Evolutionary conservation across 2,888 invertebrate genomes (phyloP), one percentile per base, ranked within the genome.

Genomic region (Zaprionus obscuricornis): DNA sequence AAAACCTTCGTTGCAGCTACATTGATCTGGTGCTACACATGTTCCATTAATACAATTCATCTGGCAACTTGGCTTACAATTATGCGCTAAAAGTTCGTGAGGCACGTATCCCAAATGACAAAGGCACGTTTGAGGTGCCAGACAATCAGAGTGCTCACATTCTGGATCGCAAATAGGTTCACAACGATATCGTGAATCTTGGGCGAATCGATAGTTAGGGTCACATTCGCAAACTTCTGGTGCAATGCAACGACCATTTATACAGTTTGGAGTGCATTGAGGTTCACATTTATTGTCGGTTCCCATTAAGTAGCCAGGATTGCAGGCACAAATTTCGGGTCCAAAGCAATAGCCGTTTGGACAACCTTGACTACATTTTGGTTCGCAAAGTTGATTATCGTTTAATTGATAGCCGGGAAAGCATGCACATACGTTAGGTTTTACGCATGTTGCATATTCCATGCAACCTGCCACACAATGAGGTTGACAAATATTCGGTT

Each of bases 231-330:
- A 89, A n/a, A 68, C 64, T 10, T 74, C 75, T 1, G 88, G 88
- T 1, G 66, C 91, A 1, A 91, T 90, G 82, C 94, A 94, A 4
- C 88, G 36, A n/a, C 88, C 89, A 34, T 89, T 67, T 1, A 66
- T 14, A 43, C 90, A 90, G 2, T 51, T 57, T 1, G 69, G 24
- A 0, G 52, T 78, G 63, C 90, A 90, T 3, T 71, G 66, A 0
- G 90, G 87, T 3, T 86, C 81, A 34, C 90, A 90, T 10, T 14
- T 65, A 0, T 67, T 63, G 8, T 74, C 49, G 1, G 86, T 74
- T 0, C 88, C 88, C 90, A 89, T 89, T 2, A 87, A 58, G 36
- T 87, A 87, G 3, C 89, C 90, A 1, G 73, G 33, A 5, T 57
- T 67, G 14, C 88, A 88, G 11, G 77, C 71, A 11, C 89, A 88